Base-by-base conservation (phyloP, 2,797 vertebrate genomes). In the Notamacropus eugenii region DNA sequence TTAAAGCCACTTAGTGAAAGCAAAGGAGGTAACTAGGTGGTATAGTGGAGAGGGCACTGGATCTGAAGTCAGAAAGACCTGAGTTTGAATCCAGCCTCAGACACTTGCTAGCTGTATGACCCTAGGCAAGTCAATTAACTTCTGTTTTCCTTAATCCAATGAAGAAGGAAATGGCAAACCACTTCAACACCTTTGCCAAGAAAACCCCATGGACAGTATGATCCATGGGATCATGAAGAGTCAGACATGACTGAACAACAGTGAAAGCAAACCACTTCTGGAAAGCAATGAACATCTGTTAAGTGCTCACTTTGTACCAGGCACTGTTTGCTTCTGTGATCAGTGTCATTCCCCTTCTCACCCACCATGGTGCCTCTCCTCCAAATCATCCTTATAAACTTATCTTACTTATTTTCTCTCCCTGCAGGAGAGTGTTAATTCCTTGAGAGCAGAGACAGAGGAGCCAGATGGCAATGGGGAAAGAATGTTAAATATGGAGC, bases 1-100 rank as follows among this genome's bases (percentile, higher is more conserved):
- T 54, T 5, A 24, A 90, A 95, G 58, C 46, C 58, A 52, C 91
- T 56, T 82, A 56, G 59, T 67, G 92, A 93, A 74, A 92, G 94
- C 27, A 93, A 87, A 74, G 62, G 14, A 19, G 14, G 34, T n/a
- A 67, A 14, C 34, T 67, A 74, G 14, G 62, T 19, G 16, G 34
- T 22, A 2, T 40, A 22, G 5, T 40, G 2, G 67, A n/a, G 19
- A 74, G n/a, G 5, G 8, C 5, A n/a, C 62, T n/a, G 14, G 62
- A 16, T 4, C 67, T 22, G 3, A n/a, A 74, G 16, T 74, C 34
- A 74, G 11, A 16, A 74, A 74, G 5, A 74, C 1, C 67, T 40
- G n/a, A 74, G n/a, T 74, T 74, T 16, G 1, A 74, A 40, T n/a
- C n/a, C 5, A 74, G n/a, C 67, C 67, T 40, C 16, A 22, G n/a